Base-by-base conservation (phyloP, 1,140 invertebrate species). In the Tetragnatha versicolor region DNA sequence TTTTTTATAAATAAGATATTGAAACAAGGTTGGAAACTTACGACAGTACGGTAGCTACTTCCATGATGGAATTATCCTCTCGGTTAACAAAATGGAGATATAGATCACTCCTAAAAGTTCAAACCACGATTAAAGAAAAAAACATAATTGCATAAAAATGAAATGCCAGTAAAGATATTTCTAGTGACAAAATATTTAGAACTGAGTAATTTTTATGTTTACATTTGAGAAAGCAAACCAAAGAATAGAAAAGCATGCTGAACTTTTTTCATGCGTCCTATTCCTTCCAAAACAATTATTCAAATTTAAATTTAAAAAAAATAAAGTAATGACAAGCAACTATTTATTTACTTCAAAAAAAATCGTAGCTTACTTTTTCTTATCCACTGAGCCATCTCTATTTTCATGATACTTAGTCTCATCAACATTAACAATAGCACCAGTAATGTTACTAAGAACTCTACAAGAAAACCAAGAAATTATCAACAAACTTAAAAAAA, bases 381-480 rank as follows among this genome's bases (percentile, higher is more conserved):
- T 92, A 86, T 98, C 96, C 1, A 98, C 93, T 0, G 93, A 92
- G 7, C 96, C 96, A 83, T 95, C 93, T 81, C 92, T 90, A 84
- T 96, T 96, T 83, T 95, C 93, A 84, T 98, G 96, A 37, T 95
- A 93, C 84, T 94, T 92, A 81, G 95, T 94, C 82, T 95, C 93
- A 84, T 98, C 96, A 2, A 97, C 91, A 83, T 98, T 98, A 2
- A 98, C 95, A 79, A 96, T 94, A 0, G 93, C 92, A 25, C 92
- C 92, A 0, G 95, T 96, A 0, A 97, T 93, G 83, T 93, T 93
- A 1, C 91, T 90, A 27, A 96, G 85, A 51, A 90, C 89, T 81
- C 93, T 94, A 81, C 47, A 65, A 68, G 9, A 47, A 20, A 39
- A 20, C 14, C 2, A 7, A 29, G n/a, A 35, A 20, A 55, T 10